phyloP scores from a whole-genome alignment of 1,140 invertebrate species.

The Eriocheir sinensis region DNA sequence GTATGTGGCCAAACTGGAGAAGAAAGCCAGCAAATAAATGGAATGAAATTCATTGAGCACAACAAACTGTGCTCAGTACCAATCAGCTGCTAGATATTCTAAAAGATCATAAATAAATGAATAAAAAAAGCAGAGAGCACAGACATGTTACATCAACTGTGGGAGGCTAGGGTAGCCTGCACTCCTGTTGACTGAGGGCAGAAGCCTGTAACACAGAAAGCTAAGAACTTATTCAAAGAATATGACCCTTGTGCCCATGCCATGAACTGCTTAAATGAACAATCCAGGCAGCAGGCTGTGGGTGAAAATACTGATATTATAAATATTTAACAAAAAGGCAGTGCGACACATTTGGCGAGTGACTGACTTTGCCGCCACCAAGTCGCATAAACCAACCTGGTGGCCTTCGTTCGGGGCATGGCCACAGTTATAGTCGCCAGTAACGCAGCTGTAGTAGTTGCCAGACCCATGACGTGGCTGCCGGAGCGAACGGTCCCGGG shows the following conservation, averaged over 20 bases:
- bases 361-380: slow-evolving; percentile 60
- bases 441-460: slow-evolving; percentile 79
- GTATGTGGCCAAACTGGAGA: not conserved
- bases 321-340: slow-evolving; percentile 54
- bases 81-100: not conserved
- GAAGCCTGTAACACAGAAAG: slow-evolving; percentile 73
- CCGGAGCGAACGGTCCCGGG: slow-evolving; percentile 69
- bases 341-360: slow-evolving; percentile 55
- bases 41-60: not conserved
- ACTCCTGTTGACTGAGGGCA: slow-evolving; percentile 72
- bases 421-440: slow-evolving; percentile 79
- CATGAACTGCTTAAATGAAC: slow-evolving; percentile 68
- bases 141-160: slow-evolving; percentile 70
- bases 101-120: too few relatives aligned
- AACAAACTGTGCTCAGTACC: not conserved
- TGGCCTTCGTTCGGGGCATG: slow-evolving; percentile 78
- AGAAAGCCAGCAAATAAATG: not conserved
- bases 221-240: slow-evolving; percentile 54
- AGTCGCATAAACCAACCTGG: slow-evolving; percentile 74
- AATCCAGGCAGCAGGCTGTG: slow-evolving; percentile 75
- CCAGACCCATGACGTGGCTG: slow-evolving; percentile 78
- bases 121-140: slow-evolving; percentile 48
- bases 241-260: slow-evolving; percentile 72
- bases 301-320: slow-evolving; percentile 64
- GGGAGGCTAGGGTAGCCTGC: slow-evolving; percentile 62